A percentile compares a stretch with the other conserved stretches of the same genome.
Conservation (phyloP, 2,797 vertebrate genomes). For the Crypturellus tataupa region DNA sequence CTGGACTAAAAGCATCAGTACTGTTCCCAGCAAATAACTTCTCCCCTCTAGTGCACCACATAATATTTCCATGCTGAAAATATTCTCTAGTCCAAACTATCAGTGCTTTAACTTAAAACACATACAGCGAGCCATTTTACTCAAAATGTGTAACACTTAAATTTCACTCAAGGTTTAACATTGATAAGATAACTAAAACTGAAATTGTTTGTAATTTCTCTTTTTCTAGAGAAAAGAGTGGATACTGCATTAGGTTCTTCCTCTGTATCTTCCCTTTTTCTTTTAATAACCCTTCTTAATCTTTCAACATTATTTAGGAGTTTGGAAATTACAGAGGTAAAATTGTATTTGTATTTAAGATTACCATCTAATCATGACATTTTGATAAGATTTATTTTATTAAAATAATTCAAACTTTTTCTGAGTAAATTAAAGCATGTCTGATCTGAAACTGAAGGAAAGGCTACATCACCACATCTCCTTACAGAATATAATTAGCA, state of each 20-base stretch:
- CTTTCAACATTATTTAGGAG: background rate
- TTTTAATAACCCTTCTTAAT: background rate
- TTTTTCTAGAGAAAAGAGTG: background rate
- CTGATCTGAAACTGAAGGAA: constrained; percentile 42
- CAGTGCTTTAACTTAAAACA: background rate
- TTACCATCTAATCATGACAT: background rate
- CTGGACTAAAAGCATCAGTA: background rate
- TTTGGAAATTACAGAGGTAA: background rate
- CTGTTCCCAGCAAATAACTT: background rate
- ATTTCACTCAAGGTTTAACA: background rate
- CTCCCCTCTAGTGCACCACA: background rate
- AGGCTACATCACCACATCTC: constrained; percentile 13
- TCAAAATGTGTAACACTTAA: background rate
- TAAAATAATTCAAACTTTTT: background rate
- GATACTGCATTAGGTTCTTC: background rate
- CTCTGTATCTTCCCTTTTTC: background rate
- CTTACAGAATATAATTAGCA: background rate
- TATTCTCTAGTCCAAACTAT: background rate
- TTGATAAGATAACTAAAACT: background rate
- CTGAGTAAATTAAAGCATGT: background rate
- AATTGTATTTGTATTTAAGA: background rate
- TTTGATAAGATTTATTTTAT: background rate
- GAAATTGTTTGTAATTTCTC: background rate
- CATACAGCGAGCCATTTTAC: background rate
- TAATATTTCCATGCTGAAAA: background rate